These are phyloP conservation scores for Myotis pilosus DNA, from an alignment of 2,797 vertebrate species.

Conservation along the genomic window DNA sequence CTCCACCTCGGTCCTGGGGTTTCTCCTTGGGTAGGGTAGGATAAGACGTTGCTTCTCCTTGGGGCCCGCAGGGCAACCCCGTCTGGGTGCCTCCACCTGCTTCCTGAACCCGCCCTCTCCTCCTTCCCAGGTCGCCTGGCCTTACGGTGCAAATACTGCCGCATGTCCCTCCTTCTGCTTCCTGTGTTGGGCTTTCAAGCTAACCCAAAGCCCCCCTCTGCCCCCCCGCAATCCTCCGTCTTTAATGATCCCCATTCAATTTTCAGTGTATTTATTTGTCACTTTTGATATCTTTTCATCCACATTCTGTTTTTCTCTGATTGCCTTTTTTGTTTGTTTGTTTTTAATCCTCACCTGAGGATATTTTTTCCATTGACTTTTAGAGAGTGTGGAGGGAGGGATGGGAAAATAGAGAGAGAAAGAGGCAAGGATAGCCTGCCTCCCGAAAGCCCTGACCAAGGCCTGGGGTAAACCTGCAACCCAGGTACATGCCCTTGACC, in stretches of 20 bases:
- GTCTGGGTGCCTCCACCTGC: rapidly evolving
- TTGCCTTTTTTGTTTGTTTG: too few species aligned
- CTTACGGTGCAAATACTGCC: background rate
- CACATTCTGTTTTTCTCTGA: background rate
- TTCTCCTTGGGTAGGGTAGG: background rate
- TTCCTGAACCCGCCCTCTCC: background rate
- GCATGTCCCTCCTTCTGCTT: rapidly evolving
- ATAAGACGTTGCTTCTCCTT: background rate
- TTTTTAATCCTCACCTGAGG: too few species aligned
- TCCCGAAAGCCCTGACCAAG: too few species aligned
- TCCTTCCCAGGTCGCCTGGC: background rate
- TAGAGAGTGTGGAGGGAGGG: too few species aligned
- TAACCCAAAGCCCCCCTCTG: background rate
- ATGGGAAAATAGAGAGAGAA: too few species aligned
- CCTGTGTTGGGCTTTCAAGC: background rate
- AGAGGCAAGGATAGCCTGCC: too few species aligned
- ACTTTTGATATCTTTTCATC: background rate
- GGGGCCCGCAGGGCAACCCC: background rate
- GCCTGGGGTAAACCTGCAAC: too few species aligned
- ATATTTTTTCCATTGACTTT: too few species aligned
- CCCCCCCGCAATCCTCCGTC: background rate
- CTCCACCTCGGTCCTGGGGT: background rate
- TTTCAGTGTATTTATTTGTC: background rate
- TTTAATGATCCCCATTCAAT: background rate
- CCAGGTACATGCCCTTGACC: too few species aligned